These are phyloP conservation scores for Unio delphinus DNA, from an alignment of 2,888 invertebrate species.

Conservation along the genomic window DNA sequence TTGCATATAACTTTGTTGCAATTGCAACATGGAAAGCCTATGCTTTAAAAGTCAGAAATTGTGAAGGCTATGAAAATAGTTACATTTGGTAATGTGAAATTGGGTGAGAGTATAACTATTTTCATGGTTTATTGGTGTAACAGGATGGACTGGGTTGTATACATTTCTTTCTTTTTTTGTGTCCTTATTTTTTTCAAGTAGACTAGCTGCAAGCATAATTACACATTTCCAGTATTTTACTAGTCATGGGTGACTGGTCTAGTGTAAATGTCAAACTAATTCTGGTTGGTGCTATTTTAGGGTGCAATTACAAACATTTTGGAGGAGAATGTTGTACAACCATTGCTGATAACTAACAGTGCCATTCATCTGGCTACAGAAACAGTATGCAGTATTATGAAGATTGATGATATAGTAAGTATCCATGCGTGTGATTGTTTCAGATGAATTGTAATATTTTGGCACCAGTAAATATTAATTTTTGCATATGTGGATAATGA, in stretches of 20 bases:
- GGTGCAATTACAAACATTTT: conserved; percentile 97
- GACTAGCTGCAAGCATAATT: not conserved
- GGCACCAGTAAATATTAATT: too few relatives aligned
- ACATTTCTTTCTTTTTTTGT: not conserved
- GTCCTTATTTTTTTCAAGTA: not conserved
- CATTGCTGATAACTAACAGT: conserved; percentile 93
- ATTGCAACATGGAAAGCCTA: too few relatives aligned
- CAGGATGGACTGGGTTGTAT: too few relatives aligned
- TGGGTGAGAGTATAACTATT: too few relatives aligned
- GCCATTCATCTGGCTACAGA: conserved; percentile 95
- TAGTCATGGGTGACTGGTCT: not conserved
- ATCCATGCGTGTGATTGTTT: not conserved
- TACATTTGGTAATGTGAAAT: too few relatives aligned
- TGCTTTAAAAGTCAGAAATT: too few relatives aligned
- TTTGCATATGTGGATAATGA: too few relatives aligned
- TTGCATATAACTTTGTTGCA: too few relatives aligned
- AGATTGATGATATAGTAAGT: conserved; percentile 97
- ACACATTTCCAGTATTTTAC: not conserved
- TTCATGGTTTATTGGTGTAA: too few relatives aligned
- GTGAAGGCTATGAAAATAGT: too few relatives aligned
- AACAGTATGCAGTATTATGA: conserved; percentile 96
- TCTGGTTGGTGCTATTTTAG: conserved; percentile 58
- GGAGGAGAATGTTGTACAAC: conserved; percentile 97
- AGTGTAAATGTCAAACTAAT: not conserved
- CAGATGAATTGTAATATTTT: too few relatives aligned